Evolutionary conservation across 2,888 invertebrate species (phyloP).

Genomic region (Allacma fusca): DNA sequence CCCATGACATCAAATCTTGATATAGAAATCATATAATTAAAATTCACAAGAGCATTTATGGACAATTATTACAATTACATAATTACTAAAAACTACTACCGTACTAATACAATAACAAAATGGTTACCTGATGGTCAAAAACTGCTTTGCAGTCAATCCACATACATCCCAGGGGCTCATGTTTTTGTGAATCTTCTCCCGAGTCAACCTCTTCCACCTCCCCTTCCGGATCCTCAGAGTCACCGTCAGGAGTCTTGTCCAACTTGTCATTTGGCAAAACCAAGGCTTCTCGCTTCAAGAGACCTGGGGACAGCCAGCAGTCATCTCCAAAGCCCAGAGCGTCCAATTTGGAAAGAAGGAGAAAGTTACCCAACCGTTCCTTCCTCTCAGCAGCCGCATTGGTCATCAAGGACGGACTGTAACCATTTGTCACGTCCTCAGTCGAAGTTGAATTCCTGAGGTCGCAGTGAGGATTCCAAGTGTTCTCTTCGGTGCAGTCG

Average conservation of each 20-base stretch:
- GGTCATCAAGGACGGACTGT: too few relatives aligned
- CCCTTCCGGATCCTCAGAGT: background rate
- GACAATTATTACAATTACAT: too few relatives aligned
- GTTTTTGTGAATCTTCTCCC: background rate
- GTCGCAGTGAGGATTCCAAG: too few relatives aligned
- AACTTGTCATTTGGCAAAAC: background rate
- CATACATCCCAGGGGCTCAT: conserved; percentile 69
- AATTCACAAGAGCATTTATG: too few relatives aligned
- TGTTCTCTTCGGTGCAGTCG: too few relatives aligned
- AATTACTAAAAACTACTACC: too few relatives aligned
- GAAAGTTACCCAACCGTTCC: background rate
- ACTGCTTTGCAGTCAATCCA: conserved; percentile 87
- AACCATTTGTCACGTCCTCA: too few relatives aligned
- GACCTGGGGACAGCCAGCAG: background rate
- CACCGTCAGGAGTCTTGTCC: background rate
- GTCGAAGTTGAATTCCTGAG: too few relatives aligned
- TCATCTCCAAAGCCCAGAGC: background rate
- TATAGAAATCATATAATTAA: too few relatives aligned
- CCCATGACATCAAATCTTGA: background rate
- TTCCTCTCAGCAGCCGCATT: too few relatives aligned
- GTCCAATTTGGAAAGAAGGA: background rate
- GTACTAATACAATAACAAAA: too few relatives aligned
- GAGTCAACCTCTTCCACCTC: background rate
- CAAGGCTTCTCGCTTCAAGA: background rate
- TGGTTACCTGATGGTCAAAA: conserved; percentile 79